Conservation (phyloP, 2,113 vertebrate species). For the Dicaeum eximium region DNA sequence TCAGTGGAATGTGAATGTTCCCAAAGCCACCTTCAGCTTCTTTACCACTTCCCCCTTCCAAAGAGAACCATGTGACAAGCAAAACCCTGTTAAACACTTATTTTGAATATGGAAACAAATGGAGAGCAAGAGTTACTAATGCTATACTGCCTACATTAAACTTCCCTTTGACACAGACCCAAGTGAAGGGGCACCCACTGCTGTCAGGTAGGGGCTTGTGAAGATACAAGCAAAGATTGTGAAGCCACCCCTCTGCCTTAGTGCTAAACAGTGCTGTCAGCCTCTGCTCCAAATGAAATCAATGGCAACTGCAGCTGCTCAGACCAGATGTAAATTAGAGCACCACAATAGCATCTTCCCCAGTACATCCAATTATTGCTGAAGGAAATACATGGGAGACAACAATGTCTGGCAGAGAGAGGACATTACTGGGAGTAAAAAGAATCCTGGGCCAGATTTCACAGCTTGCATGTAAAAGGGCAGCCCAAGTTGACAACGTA, state of each 20-base stretch:
- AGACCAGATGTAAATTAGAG: conserved; percentile 8
- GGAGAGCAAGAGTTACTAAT: not conserved
- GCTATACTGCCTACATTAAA: not conserved
- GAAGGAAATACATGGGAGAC: not conserved
- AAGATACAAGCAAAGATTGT: not conserved
- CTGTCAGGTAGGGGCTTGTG: not conserved
- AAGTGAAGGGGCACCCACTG: not conserved
- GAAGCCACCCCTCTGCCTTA: not conserved
- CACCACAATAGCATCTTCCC: not conserved
- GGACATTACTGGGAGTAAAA: not conserved
- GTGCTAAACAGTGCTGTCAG: not conserved
- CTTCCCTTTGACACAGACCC: not conserved
- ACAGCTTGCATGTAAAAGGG: not conserved
- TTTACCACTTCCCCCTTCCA: not conserved
- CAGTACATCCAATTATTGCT: not conserved
- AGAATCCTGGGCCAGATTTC: not conserved
- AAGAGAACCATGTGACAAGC: not conserved
- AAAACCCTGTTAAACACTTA: not conserved
- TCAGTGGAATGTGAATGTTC: not conserved
- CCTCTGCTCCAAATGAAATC: not conserved
- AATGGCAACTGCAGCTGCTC: conserved; percentile 10
- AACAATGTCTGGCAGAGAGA: not conserved
- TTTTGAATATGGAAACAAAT: not conserved
- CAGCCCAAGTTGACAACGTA: not conserved
- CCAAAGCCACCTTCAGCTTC: not conserved